Base-by-base conservation (phyloP, 2,113 vertebrate genomes). In the Bucco capensis region DNA sequence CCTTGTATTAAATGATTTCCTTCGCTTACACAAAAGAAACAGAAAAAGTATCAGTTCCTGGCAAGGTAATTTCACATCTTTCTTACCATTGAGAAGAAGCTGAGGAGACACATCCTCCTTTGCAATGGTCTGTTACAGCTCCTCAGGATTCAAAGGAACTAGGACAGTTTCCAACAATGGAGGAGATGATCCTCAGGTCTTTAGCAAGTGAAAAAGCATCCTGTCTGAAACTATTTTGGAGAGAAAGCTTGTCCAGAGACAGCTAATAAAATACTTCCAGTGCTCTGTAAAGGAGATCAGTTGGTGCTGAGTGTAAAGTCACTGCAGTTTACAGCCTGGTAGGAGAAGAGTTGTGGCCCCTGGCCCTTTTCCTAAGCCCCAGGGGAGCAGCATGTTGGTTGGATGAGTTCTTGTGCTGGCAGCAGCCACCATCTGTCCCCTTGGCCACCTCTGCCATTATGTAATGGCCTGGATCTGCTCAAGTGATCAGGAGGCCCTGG, bases 141-240 rank as follows among this genome's bases (percentile, higher is more conserved):
- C 38, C 85, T 83, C 40, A 46, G 72, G 49, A 73, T 47, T 90
- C 88, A 93, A 87, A 84, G 83, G 56, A 96, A 95, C 50, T 93
- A 95, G 92, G 86, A 70, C 81, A 75, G 75, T 46, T 78, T 93
- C 84, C 86, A 86, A 30, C 64, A 83, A 31, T 62, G 78, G 54
- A 88, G 67, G 90, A 90, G 30, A 58, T 14, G 50, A 90, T 62
- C 83, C 54, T 92, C 74, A 85, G 81, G 87, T 92, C 89, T 88
- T 79, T 14, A 73, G 21, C 62, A 58, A 86, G 71, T 77, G 85
- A 84, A 79, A 96, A 94, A 85, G 61, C 94, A 93, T 91, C 83
- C 93, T 88, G 84, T 66, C 79, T 93, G 91, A 94, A 96, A 92
- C 65, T 83, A 69, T 96, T 86, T 67, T 82, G 82, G 86, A 92